These are phyloP conservation scores for Tautogolabrus adspersus DNA, from an alignment of 2,113 vertebrate species.

Conservation along the genomic window DNA sequence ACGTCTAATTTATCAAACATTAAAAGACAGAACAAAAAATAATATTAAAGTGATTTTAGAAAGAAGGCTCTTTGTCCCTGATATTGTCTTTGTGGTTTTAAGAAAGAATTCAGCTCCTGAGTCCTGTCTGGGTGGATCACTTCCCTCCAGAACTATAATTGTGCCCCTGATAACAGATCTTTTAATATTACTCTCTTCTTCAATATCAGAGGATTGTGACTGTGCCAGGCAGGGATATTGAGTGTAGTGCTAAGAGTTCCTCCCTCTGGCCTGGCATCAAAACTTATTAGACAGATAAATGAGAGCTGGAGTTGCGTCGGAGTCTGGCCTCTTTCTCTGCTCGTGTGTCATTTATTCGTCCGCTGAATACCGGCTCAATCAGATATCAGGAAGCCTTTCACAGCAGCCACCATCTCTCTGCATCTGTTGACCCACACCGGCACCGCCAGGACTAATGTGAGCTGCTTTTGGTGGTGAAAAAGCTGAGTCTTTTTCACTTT, in stretches of 20 bases:
- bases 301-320: constrained; percentile 46
- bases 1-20: neutral
- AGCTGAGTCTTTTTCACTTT: constrained; percentile 23
- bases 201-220: constrained; percentile 51
- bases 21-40: neutral
- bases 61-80: neutral
- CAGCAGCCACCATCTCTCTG: constrained; percentile 32
- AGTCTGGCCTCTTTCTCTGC: constrained; percentile 36
- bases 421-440: constrained; percentile 48
- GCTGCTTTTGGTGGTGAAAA: constrained; percentile 16
- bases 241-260: constrained; percentile 51
- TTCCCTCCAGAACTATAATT: constrained; percentile 21
- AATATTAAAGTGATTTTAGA: neutral
- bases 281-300: constrained; percentile 76
- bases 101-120: constrained; percentile 7
- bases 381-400: constrained; percentile 60
- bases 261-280: constrained; percentile 45
- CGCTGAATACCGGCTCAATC: constrained; percentile 61
- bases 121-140: constrained; percentile 23
- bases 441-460: constrained; percentile 14
- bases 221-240: constrained; percentile 63
- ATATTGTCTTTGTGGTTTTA: neutral
- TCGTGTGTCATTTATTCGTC: constrained; percentile 54
- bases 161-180: constrained; percentile 68
- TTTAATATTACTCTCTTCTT: constrained; percentile 67